Evolutionary conservation across 2,888 invertebrate genomes (phyloP).

Genomic region (Lochmaea capreae): DNA sequence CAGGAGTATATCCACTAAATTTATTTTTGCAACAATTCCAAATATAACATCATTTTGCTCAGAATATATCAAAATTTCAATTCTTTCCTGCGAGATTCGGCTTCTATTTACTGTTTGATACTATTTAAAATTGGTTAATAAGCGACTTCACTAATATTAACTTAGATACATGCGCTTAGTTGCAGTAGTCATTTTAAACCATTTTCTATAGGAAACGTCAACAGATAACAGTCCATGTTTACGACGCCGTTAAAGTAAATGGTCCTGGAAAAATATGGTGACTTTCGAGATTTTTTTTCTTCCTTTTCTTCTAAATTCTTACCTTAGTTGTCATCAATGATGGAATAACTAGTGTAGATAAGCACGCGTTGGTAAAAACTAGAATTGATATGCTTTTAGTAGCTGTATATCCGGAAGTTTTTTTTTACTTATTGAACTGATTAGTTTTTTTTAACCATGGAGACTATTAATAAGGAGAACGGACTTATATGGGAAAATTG

Average conservation of each 20-base stretch:
- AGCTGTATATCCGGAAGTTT: neutral
- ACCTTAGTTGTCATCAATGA: conserved; percentile 19
- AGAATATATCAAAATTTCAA: too few relatives aligned
- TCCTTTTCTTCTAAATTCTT: conserved; percentile 27
- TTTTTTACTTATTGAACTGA: neutral
- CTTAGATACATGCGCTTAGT: conserved; percentile 17
- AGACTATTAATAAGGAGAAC: too few relatives aligned
- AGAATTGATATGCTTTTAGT: neutral
- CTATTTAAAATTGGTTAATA: neutral
- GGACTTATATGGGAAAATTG: too few relatives aligned
- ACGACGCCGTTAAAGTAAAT: conserved; percentile 41
- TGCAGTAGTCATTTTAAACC: conserved; percentile 37
- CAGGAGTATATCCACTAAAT: too few relatives aligned
- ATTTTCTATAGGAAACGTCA: conserved; percentile 42
- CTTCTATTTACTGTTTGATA: neutral
- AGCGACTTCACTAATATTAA: conserved; percentile 7
- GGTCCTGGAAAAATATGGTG: conserved; percentile 40
- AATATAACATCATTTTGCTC: too few relatives aligned
- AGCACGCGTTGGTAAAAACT: conserved; percentile 13
- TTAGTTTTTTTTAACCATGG: too few relatives aligned
- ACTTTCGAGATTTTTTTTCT: conserved; percentile 24
- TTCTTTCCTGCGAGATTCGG: too few relatives aligned
- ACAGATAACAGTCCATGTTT: conserved; percentile 41
- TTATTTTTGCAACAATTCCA: too few relatives aligned
- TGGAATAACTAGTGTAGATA: conserved; percentile 21